phyloP scores from a whole-genome alignment of 2,113 vertebrate species.

The Pachycephala philippinensis region DNA sequence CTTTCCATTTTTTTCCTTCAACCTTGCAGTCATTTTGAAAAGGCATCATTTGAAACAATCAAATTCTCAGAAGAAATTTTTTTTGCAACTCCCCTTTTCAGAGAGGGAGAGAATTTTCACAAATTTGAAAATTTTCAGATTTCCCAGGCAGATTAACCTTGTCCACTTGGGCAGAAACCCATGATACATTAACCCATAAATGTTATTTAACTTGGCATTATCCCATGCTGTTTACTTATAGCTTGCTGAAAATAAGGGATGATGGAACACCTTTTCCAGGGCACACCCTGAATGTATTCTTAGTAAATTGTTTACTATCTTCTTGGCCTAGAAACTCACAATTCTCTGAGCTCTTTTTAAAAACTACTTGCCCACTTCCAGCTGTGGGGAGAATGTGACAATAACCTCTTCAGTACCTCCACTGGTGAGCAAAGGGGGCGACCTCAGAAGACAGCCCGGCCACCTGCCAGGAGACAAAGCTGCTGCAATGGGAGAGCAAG shows the following conservation, averaged over 20 bases:
- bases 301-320: neutral
- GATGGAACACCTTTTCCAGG: neutral
- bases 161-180: accelerated
- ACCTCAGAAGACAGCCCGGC: neutral
- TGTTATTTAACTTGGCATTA: neutral
- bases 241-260: neutral
- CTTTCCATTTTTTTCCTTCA: neutral
- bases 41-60: neutral
- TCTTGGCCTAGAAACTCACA: neutral
- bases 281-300: neutral
- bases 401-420: neutral
- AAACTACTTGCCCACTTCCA: neutral
- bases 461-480: neutral
- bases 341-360: neutral
- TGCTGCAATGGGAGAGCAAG: neutral
- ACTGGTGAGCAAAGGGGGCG: neutral
- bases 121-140: neutral
- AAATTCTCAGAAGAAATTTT: neutral
- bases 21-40: neutral
- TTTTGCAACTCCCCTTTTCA: neutral
- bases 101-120: neutral
- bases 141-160: neutral
- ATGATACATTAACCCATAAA: neutral
- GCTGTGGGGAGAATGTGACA: neutral
- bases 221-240: neutral